Evolutionary conservation across 2,113 vertebrate genomes (phyloP), one percentile per base, ranked within the genome.

Genomic region (Haemorhous mexicanus): DNA sequence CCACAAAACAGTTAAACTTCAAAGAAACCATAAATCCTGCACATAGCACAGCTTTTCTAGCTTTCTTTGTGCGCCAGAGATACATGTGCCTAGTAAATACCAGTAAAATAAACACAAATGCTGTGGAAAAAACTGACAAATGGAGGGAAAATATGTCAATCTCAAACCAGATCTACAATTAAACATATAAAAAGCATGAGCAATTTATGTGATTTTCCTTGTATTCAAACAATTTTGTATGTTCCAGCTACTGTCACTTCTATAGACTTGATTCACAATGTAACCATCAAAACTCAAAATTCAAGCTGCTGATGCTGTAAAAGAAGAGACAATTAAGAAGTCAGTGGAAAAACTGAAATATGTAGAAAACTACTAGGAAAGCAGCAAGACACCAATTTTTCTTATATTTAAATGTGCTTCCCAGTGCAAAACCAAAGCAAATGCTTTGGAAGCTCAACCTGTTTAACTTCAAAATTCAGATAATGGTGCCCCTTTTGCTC

Each of bases 121-220:
- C 91, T 89, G 41, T 35, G 49, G 53, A 89, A 75, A 91, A 86
- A 89, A 32, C 46, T 85, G 94, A 95, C 74, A 92, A 90, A 84
- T 9, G 28, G 28, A 91, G 46, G 72, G 15, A 88, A 94, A 96
- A 96, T 84, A 95, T 83, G 74, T 76, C 95, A 95, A 69, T 94
- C 87, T 91, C 43, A 85, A 87, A 70, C 14, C 23, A 93, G 63
- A 88, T 93, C 84, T 94, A 83, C 91, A 95, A 82, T 97, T 95
- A 91, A 83, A 94, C 47, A 66, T 46, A 95, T 27, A 87, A 91
- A 95, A 95, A 89, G 47, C 75, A 88, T 6, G 39, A 91, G 16
- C 50, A 77, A 88, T 66, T 88, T 56, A 73, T 32, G 52, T 79
- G 43, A 70, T 94, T 91, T 94, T 80, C 35, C 74, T 76, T 77